Base-by-base conservation (phyloP, 2,888 invertebrate species). In the Spialia ferax region DNA sequence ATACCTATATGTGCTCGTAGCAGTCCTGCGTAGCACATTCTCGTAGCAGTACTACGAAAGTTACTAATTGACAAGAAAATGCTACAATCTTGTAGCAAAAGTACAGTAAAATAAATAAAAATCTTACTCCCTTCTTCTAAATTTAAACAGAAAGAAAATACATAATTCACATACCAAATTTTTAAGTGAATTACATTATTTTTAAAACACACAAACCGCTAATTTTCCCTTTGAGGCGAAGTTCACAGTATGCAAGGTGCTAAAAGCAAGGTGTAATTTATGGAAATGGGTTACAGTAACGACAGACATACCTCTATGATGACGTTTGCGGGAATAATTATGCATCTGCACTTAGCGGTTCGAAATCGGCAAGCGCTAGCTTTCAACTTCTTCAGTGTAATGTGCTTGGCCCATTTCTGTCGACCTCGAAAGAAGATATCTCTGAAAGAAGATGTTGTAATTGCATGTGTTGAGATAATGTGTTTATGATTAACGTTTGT, bases 201-300 rank as follows among this genome's bases (percentile, higher is more conserved):
- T 6, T 26, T 4, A 26, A 5, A 2, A 26, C 26, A 26, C 6
- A 26, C 3, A 35, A 35, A 35, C 13, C 35, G 15, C 15, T 7
- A 42, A 42, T 15, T 10, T 23, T n/a, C 20, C n/a, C 18, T 32
- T 18, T 20, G 15, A 6, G 38, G n/a, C 48, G 5, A 66, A 38
- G 60, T 66, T 45, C 42, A 3, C 13, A 32, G 42, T 32, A 32
- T 60, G 55, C 54, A 42, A 4, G 32, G 52, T 23, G 22, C 42
- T 52, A 42, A 64, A 50, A 73, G 69, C 70, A 70, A 79, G 80
- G 75, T 83, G 86, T 88, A 91, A 91, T 89, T 91, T 91, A 91
- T 88, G 91, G 81, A 89, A 91, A 91, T 91, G 91, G 90, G 92
- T 91, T 88, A 91, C 85, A 83, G 85, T 86, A 85, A 86, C 89